These are phyloP conservation scores for Pteromalus puparum DNA, from an alignment of 1,140 invertebrate species.

Conservation along the genomic window DNA sequence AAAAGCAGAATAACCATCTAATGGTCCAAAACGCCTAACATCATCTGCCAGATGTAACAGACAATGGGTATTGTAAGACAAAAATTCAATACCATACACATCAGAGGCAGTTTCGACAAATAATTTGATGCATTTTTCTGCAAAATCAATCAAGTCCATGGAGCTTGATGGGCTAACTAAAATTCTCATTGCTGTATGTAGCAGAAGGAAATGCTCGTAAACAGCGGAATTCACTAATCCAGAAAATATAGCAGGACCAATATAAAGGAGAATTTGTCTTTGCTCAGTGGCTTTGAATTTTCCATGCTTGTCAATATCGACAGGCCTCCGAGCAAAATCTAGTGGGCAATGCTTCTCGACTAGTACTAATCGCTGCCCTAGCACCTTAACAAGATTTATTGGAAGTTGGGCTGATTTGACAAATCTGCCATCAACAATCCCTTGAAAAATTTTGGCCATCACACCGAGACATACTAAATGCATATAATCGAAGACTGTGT, in stretches of 20 bases:
- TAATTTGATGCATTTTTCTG: conserved; percentile 31
- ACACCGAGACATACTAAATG: background rate
- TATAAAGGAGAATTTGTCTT: too few relatives aligned
- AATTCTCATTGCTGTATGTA: conserved; percentile 30
- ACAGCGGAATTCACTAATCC: too few relatives aligned
- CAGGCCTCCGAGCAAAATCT: background rate
- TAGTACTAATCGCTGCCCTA: conserved; percentile 34
- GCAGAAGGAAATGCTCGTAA: too few relatives aligned
- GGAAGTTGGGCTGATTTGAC: conserved; percentile 28
- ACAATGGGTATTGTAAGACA: conserved; percentile 55
- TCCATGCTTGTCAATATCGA: too few relatives aligned
- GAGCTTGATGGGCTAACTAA: too few relatives aligned
- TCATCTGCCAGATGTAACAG: conserved; percentile 58
- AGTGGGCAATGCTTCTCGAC: conserved; percentile 38
- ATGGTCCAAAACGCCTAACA: conserved; percentile 49
- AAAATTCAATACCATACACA: conserved; percentile 52
- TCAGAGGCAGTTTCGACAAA: conserved; percentile 47
- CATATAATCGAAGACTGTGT: background rate
- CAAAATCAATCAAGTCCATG: conserved; percentile 19
- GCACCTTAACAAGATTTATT: conserved; percentile 1
- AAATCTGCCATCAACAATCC: conserved; percentile 40
- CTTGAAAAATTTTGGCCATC: conserved; percentile 27
- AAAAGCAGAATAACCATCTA: conserved; percentile 53
- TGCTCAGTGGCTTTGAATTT: too few relatives aligned
- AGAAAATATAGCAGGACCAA: too few relatives aligned